A percentile compares a stretch with the other conserved stretches of the same genome.
Evolutionary conservation across 1,140 invertebrate species (phyloP).

Genomic region (Neoseiulus cucumeris): DNA sequence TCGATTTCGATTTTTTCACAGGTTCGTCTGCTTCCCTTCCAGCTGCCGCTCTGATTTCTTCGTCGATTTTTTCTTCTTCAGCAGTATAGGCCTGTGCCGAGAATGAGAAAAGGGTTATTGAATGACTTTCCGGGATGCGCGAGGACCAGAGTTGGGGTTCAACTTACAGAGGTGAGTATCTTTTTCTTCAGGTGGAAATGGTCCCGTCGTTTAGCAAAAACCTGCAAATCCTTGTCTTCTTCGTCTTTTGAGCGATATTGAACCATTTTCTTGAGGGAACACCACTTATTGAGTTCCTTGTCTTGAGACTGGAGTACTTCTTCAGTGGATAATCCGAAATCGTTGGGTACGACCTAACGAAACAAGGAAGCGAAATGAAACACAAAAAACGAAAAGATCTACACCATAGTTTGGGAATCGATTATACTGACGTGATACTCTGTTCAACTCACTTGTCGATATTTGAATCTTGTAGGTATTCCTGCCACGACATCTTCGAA

Average conservation of each 20-base stretch:
- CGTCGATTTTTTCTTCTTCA: background rate
- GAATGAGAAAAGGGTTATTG: background rate
- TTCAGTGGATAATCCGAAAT: slow-evolving; percentile 70
- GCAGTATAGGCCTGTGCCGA: background rate
- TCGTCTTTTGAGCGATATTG: slow-evolving; percentile 49
- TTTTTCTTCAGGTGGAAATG: slow-evolving; percentile 55
- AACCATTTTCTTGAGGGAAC: slow-evolving; percentile 69
- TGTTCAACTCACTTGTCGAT: slow-evolving; percentile 44
- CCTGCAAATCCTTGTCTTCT: slow-evolving; percentile 55
- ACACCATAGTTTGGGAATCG: too few species aligned
- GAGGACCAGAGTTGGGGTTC: too few species aligned
- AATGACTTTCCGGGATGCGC: too few species aligned
- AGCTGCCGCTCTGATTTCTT: background rate
- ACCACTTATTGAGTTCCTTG: slow-evolving; percentile 83
- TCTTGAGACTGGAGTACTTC: slow-evolving; percentile 79
- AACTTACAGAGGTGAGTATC: slow-evolving; percentile 50
- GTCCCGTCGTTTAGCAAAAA: slow-evolving; percentile 48
- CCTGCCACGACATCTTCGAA: slow-evolving; percentile 78
- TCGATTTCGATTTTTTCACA: background rate
- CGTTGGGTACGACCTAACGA: slow-evolving; percentile 49
- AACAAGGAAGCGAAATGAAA: background rate
- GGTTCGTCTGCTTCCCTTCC: background rate
- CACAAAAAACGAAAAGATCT: too few species aligned
- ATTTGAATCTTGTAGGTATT: slow-evolving; percentile 74
- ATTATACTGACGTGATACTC: too few species aligned